Evolutionary conservation across 2,113 vertebrate species (phyloP).

Genomic region (Crotalus viridis): DNA sequence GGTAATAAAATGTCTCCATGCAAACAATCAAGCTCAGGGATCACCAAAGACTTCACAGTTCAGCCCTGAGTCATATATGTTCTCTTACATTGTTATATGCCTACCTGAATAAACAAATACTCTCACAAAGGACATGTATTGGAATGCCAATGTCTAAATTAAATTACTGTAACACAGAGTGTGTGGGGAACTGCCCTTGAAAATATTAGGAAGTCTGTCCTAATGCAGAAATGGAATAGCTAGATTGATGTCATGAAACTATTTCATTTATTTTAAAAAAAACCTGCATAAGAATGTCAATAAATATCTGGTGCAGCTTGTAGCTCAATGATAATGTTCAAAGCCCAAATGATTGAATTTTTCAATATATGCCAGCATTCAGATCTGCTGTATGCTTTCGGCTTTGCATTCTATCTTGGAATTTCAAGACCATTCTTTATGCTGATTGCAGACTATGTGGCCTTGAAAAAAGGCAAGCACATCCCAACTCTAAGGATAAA

Average conservation of each 20-base stretch:
- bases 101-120: neutral
- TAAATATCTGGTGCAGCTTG: neutral
- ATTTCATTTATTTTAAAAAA: neutral
- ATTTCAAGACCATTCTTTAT: neutral
- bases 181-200: neutral
- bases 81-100: neutral
- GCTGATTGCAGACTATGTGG: neutral
- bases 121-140: neutral
- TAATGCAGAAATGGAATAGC: neutral
- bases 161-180: neutral
- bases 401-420: neutral
- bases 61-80: neutral
- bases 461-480: neutral
- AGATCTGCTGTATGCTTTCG: neutral
- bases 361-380: neutral
- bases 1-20: neutral
- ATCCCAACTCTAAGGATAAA: neutral
- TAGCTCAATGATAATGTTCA: neutral
- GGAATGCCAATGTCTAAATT: neutral
- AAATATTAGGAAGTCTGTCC: neutral
- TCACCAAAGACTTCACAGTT: neutral
- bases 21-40: neutral
- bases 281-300: neutral
- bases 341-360: neutral
- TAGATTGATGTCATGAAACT: neutral